Evolutionary conservation across 2,888 invertebrate genomes (phyloP), one percentile per base, ranked within the genome.

Genomic region (Hypomecis atomaria): DNA sequence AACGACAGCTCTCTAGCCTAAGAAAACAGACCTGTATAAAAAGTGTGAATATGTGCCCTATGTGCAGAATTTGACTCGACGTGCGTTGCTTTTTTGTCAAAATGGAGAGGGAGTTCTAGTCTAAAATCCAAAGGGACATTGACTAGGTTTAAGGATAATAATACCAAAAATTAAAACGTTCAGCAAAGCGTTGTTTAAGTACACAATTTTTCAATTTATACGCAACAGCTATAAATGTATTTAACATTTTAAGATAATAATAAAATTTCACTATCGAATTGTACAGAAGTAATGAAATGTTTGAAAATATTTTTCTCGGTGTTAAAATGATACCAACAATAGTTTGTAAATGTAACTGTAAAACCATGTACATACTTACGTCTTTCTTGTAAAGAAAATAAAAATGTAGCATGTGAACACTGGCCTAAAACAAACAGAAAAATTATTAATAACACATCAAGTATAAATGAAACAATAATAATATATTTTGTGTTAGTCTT

Each of bases 251-350:
- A 55, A 49, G 34, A 6, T 45, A 47, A 72, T 65, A 71, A 69
- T 71, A 65, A 72, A 67, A 71, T 66, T 71, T 72, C 72, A 70
- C 65, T 75, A 81, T 72, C 55, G 69, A 79, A 81, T 75, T 84
- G 82, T 85, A 85, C 83, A 84, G 83, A 74, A 79, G 71, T 71
- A 78, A 80, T 74, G 73, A 81, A 71, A 77, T 77, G 77, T 73
- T 78, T 63, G 70, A 78, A 78, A 79, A 78, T 85, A 84, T 86
- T 86, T 88, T 88, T 86, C 82, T 79, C 81, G 83, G 75, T 73
- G 74, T 75, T 74, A 53, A 44, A 10, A 73, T 67, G 60, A 81
- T 79, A 78, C 70, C 72, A 76, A 77, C 73, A 68, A 76, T 78
- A 79, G 69, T 70, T 58, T 83, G 82, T 87, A 84, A 77, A 83